These are phyloP conservation scores for Laspeyria flexula DNA, from an alignment of 2,888 invertebrate genomes.

Conservation along the genomic window DNA sequence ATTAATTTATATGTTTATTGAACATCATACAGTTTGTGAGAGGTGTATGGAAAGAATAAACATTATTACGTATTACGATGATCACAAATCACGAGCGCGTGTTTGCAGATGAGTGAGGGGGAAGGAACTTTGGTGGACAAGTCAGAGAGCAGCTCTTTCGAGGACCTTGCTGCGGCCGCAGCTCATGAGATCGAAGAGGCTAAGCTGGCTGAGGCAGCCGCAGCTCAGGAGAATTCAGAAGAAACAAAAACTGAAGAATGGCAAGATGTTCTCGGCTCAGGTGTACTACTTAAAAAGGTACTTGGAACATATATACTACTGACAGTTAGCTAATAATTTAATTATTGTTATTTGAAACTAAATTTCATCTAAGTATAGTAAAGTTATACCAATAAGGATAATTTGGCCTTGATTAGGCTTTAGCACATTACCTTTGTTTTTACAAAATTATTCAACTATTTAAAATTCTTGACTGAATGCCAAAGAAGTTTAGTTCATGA, in stretches of 20 bases:
- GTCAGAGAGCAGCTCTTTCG: conserved; percentile 89
- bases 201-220: conserved; percentile 74
- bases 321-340: neutral
- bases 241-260: conserved; percentile 83
- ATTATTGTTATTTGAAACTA: too few species aligned
- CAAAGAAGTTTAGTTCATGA: neutral
- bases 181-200: conserved; percentile 85
- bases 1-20: conserved; percentile 10
- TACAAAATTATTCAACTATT: neutral
- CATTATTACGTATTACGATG: conserved; percentile 62
- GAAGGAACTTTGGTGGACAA: conserved; percentile 82
- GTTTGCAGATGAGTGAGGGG: conserved; percentile 78
- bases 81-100: conserved; percentile 54
- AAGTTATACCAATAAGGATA: too few species aligned
- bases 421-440: neutral
- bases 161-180: conserved; percentile 86
- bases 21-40: conserved; percentile 4
- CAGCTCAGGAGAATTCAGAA: conserved; percentile 60
- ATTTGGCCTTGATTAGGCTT: neutral
- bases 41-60: conserved; percentile 42
- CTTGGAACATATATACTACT: conserved; percentile 4
- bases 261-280: conserved; percentile 93
- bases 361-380: too few species aligned
- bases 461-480: neutral
- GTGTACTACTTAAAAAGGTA: conserved; percentile 88